Evolutionary conservation across 2,113 vertebrate genomes (phyloP), one percentile per base, ranked within the genome.

Genomic region (Chunga burmeisteri): DNA sequence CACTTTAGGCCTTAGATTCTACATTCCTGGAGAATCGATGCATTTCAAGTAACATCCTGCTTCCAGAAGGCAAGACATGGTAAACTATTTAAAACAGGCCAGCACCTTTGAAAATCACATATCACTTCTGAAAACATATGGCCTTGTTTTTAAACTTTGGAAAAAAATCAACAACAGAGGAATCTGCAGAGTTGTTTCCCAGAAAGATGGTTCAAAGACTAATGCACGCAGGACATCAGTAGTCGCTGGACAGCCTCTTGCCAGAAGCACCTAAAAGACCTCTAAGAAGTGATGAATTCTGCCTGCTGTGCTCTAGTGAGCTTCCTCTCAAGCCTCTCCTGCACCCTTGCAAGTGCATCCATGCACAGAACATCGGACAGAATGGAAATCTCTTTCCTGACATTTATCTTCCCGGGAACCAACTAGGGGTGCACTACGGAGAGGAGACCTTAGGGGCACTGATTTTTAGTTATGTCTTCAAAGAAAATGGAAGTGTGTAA

Each of bases 51-150:
- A 65, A 34, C 11, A 47, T 47, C 22, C 36, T 59, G 15, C 29
- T 89, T 71, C 59, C 0, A 0, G 36, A 75, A 80, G 29, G 38
- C 44, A 36, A 63, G 52, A n/a, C 25, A 6, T 6, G 4, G 15
- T 30, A 61, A 87, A 34, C 32, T 49, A 8, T 52, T 68, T 68
- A 25, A 67, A 93, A 83, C 29, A 71, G 61, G 21, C 19, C n/a
- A 67, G n/a, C 14, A 75, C 16, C 49, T 86, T 71, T 87, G 52
- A 80, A 92, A 65, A 36, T 50, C 25, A 16, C 2, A 2, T 30
- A 15, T 72, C 6, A 2, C 7, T 58, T 81, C 16, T 53, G 42
- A 72, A 93, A 81, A 62, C 4, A 25, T 6, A 34, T 0, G 10
- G 27, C 17, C 25, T 79, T 88, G 32, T 15, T 84, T 88, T 73